These are phyloP conservation scores for Eledona agricola DNA, from an alignment of 2,888 invertebrate genomes.

Conservation along the genomic window DNA sequence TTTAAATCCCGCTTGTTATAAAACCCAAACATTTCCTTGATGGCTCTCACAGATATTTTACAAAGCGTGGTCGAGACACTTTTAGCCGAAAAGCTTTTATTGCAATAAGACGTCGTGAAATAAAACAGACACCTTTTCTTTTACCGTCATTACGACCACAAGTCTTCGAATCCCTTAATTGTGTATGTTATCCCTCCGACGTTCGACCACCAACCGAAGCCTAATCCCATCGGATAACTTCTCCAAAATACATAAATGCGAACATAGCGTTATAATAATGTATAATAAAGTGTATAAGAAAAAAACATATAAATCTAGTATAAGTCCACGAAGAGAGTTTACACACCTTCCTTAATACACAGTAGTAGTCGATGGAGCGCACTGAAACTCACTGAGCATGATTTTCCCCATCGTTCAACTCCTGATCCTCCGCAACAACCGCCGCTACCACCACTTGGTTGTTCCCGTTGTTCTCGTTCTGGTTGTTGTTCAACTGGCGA, in stretches of 20 bases:
- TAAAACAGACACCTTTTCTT: constrained; percentile 10
- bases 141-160: constrained; percentile 22
- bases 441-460: constrained; percentile 14
- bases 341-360: constrained; percentile 18
- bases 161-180: no score
- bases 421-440: constrained; percentile 16
- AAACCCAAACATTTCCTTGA: no score
- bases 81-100: constrained; percentile 18
- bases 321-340: no score
- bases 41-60: no score
- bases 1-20: no score
- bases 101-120: constrained; percentile 19
- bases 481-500: constrained; percentile 55
- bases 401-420: constrained; percentile 22
- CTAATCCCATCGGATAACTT: no score
- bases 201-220: no score
- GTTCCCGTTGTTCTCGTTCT: constrained; percentile 10
- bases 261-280: constrained; percentile 25
- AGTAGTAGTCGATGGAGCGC: constrained; percentile 3
- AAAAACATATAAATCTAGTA: constrained; percentile 23
- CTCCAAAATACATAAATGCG: constrained; percentile 1
- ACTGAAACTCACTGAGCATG: constrained; percentile 15
- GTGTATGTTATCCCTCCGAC: no score
- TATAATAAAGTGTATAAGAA: constrained; percentile 27
- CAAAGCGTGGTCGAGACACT: constrained; percentile 1